Base-by-base conservation (phyloP, 2,888 invertebrate genomes). In the Portevinia maculata region DNA sequence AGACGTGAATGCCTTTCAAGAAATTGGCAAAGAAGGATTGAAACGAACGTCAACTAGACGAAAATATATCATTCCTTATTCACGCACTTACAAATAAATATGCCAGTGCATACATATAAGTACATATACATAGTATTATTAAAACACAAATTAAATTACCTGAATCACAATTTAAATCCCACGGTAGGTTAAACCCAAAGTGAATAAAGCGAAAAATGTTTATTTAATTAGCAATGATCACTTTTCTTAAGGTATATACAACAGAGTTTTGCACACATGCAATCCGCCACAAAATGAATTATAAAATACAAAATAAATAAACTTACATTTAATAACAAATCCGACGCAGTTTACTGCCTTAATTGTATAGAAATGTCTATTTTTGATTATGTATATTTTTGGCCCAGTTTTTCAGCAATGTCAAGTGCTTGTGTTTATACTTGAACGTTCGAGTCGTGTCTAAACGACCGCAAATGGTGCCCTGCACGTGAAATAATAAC, bases 331-430 rank as follows among this genome's bases (percentile, higher is more conserved):
- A 44, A 32, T 46, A 71, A 59, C n/a, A 52, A 64, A 39, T 39
- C n/a, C 30, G 28, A 39, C 50, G 19, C 34, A 34, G 52, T 13
- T 57, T 52, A 65, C 44, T 32, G 50, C 57, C 64, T 76, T 76
- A 24, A 24, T 24, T 76, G 76, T 76, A 41, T 21, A 41, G 44
- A 50, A 17, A 13, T 37, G 39, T 67, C 8, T 57, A 76, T 55
- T 76, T 70, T 60, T 70, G 70, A 65, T 53, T 46, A 17, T 59
- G 30, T 71, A n/a, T n/a, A n/a, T 69, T 59, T 60, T 48, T 24
- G 24, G 2, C 5, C 6, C 9, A 8, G 17, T 44, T 55, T 55
- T 64, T 64, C 21, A 57, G 70, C 70, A 65, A 74, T 64, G 74
- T 64, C 74, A 74, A 74, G 74, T 46, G 74, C 39, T 48, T 28